Base-by-base conservation (phyloP, 1,140 invertebrate species). In the Cecropterus lyciades region DNA sequence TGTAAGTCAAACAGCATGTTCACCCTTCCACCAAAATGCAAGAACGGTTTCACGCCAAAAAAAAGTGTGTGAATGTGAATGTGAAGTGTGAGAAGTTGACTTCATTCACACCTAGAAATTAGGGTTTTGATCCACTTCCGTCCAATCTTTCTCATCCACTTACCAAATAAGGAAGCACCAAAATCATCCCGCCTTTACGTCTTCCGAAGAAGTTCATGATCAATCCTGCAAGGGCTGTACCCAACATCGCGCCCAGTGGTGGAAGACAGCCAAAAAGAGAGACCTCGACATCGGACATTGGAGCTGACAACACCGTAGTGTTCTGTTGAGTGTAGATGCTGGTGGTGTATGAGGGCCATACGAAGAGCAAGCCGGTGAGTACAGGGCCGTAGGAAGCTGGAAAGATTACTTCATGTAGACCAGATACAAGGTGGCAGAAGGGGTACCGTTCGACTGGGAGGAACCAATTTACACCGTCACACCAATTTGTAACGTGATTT, bases 171-270 rank as follows among this genome's bases (percentile, higher is more conserved):
- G 93, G 92, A 6, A 94, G 20, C 0, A 87, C 81, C 7, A 92
- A 76, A 0, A 91, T 48, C n/a, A 93, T 72, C 13, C 94, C 89
- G 0, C 93, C 92, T 16, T 70, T 79, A 80, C 93, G 94, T 37
- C 95, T 81, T 6, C 95, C 95, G 52, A 94, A 78, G 30, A 84
- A 89, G 72, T 95, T 93, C 0, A 95, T 92, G 0, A 93, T 49
- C 30, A 84, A 83, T 3, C 93, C 89, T 27, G 86, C 81, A 2
- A 91, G 79, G 0, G 87, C 74, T 0, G 91, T 91, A 0, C 92
- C 88, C 1, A 89, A 3, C 63, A 93, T 81, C 0, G 93, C 93
- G 0, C 93, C 93, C n/a, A 94, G 69, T 4, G 89, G 82, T 1
- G 92, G 73, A 6, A 93, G 16, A 80, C 87, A 72, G 66, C 91